Evolutionary conservation across 2,888 invertebrate genomes (phyloP).

Genomic region (Aphodius granarius): DNA sequence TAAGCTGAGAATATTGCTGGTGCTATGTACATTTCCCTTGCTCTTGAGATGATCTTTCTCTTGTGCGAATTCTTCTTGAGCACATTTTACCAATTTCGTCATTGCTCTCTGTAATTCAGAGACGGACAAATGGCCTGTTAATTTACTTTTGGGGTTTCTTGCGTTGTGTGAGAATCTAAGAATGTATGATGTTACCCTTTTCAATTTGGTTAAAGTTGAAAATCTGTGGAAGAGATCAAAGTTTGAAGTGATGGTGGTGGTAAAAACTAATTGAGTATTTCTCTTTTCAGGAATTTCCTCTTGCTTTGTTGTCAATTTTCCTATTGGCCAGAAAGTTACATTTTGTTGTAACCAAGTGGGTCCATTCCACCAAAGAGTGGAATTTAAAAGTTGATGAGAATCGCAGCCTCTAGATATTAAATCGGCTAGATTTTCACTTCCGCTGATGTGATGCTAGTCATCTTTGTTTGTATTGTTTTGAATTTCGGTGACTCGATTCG

Average conservation of each 20-base stretch:
- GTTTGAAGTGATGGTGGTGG: background rate
- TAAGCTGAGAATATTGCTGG: background rate
- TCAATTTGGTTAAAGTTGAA: too few species aligned
- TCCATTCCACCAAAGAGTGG: constrained; percentile 11
- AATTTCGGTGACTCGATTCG: background rate
- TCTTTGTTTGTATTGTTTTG: background rate
- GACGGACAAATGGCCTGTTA: too few species aligned
- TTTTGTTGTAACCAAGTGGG: background rate
- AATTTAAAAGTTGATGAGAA: too few species aligned
- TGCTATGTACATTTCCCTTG: too few species aligned
- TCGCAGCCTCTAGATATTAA: constrained; percentile 2
- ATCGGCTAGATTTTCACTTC: background rate
- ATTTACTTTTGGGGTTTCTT: too few species aligned
- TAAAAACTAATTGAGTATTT: background rate
- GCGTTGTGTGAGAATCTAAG: too few species aligned
- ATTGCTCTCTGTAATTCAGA: too few species aligned
- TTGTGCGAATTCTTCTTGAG: background rate
- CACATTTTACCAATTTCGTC: background rate
- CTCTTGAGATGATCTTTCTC: too few species aligned
- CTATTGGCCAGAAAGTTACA: background rate
- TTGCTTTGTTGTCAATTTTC: background rate
- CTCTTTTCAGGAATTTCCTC: background rate
- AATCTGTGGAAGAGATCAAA: too few species aligned
- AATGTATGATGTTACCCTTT: too few species aligned
- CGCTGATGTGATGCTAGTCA: background rate